Base-by-base conservation (phyloP, 2,888 invertebrate genomes). In the Stegophylla sp. region DNA sequence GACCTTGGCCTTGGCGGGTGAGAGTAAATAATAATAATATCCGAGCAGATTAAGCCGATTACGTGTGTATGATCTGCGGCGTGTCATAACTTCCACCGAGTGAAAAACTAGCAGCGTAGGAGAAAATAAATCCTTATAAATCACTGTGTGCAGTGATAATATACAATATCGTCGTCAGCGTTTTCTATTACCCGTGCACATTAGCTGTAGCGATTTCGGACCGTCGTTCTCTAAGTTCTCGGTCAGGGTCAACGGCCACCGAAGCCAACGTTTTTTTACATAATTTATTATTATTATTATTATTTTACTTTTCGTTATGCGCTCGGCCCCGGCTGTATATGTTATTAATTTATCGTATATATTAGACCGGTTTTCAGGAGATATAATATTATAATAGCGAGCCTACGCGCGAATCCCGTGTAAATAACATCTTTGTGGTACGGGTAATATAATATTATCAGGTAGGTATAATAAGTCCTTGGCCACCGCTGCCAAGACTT, bases 191-290 rank as follows among this genome's bases (percentile, higher is more conserved):
- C 15, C 41, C 41, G n/a, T 34, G 34, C 7, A 34, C 4, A 34
- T 61, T n/a, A 28, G 43, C 12, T 3, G 23, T 20, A 3, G 23
- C 20, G 73, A 48, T 34, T 48, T 34, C 17, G 45, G 59, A 28
- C 26, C 9, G 23, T 61, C 34, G 9, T 61, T 67, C 17, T 69
- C 28, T 7, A 79, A 79, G 69, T 79, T 79, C 79, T 61, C 34
- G 34, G 79, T 71, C 69, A 71, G 67, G 79, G 79, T 79, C 79
- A 79, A 79, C 26, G 79, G 48, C 48, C n/a, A n/a, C 79, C 69
- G 48, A 79, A 79, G 59, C 61, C 56, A 61, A 69, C 59, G 43
- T 74, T 74, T 74, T 74, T 74, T 74, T 64, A 67, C 67, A 26
- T 67, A 67, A 67, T 75, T 64, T 75, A 53, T 53, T 72, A 20